Percentiles rank a stretch among this genome's conserved stretches.
phyloP scores from a whole-genome alignment of 2,113 vertebrate species.

The Nothocercus nigrocapillus region DNA sequence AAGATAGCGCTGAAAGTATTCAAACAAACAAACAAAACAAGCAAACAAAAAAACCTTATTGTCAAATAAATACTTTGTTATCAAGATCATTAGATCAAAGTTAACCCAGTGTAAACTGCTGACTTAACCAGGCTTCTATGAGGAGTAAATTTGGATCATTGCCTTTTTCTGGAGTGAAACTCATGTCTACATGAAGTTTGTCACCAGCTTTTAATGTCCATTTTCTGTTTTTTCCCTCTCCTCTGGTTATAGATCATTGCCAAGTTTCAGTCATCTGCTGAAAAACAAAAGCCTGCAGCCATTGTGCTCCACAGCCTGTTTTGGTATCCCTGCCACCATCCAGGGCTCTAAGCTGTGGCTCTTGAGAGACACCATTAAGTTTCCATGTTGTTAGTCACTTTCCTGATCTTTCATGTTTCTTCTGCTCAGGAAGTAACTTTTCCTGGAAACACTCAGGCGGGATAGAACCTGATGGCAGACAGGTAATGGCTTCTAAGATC shows the following conservation, averaged over 20 bases:
- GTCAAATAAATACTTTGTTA: slow-evolving; percentile 51
- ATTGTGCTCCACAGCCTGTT: slow-evolving; percentile 1
- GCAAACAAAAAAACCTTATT: neutral
- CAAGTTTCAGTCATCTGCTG: slow-evolving; percentile 7
- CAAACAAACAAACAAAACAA: neutral
- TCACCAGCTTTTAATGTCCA: slow-evolving; percentile 36
- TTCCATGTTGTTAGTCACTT: slow-evolving; percentile 28
- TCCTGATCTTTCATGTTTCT: slow-evolving; percentile 30
- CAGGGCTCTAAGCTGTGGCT: neutral
- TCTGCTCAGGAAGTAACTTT: slow-evolving; percentile 23
- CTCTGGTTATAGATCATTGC: neutral
- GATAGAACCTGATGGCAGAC: neutral
- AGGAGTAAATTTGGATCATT: neutral
- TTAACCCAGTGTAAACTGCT: neutral
- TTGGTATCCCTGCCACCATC: neutral
- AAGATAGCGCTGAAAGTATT: neutral
- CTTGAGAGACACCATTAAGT: neutral
- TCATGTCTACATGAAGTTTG: slow-evolving; percentile 27
- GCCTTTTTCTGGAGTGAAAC: slow-evolving; percentile 48
- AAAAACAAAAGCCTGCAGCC: slow-evolving; percentile 44
- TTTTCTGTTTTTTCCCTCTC: slow-evolving; percentile 1
- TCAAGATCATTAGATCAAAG: slow-evolving; percentile 16
- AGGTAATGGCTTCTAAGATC: neutral
- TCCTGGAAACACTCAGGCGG: slow-evolving; percentile 13
- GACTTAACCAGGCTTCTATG: neutral